Evolutionary conservation across 92 coral and sea anemone species (phyloP).

Genomic region (Palythoa grandiflora): DNA sequence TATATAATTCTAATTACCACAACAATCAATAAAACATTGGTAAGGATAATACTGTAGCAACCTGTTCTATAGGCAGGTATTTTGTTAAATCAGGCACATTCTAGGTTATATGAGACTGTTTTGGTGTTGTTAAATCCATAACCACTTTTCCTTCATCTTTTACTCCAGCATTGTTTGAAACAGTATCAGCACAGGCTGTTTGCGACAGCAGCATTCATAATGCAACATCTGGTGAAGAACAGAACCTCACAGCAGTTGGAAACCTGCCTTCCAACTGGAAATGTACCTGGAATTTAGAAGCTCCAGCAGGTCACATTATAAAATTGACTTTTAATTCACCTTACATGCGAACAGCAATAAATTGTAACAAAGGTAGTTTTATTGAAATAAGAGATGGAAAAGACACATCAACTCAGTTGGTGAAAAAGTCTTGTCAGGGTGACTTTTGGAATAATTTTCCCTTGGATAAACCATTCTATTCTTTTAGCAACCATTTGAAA

Average conservation of each 20-base stretch:
- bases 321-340: not conserved
- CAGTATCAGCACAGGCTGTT: not conserved
- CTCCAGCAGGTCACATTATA: conserved; percentile 15
- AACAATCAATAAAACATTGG: no score
- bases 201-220: conserved; percentile 16
- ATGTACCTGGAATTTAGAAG: conserved; percentile 29
- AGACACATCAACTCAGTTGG: not conserved
- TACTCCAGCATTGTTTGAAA: not conserved
- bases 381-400: conserved; percentile 25
- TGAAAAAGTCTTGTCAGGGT: conserved; percentile 23
- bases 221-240: conserved; percentile 2
- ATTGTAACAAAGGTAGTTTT: not conserved
- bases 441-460: conserved; percentile 5
- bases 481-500: conserved; percentile 11
- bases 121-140: no score
- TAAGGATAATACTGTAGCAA: no score
- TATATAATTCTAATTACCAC: no score
- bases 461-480: conserved; percentile 17
- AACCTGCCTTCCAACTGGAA: conserved; percentile 7
- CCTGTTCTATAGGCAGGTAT: no score
- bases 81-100: no score
- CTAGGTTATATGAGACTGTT: no score
- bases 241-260: not conserved
- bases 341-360: not conserved
- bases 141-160: conserved; percentile 5